Percentiles rank a stretch among this genome's conserved stretches.
Conservation (phyloP, 1,140 invertebrate species). For the Hormaphis cornu region DNA sequence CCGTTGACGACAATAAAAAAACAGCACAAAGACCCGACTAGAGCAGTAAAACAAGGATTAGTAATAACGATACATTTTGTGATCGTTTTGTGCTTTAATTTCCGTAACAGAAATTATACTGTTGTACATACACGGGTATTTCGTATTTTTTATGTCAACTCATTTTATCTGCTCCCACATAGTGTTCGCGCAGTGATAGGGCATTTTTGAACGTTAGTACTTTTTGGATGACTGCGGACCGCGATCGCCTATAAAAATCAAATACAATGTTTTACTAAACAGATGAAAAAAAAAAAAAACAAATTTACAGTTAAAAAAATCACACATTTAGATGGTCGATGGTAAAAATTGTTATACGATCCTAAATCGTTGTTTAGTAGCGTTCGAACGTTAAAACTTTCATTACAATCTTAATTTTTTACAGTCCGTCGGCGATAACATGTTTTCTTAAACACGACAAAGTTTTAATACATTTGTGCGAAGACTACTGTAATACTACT, state of each 20-base stretch:
- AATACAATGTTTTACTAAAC: constrained; percentile 6
- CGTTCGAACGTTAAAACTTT: too few relatives aligned
- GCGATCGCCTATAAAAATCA: background rate
- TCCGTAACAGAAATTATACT: constrained; percentile 7
- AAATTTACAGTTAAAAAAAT: too few relatives aligned
- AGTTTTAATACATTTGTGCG: too few relatives aligned
- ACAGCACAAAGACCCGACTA: constrained; percentile 5
- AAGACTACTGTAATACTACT: too few relatives aligned
- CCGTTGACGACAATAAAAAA: background rate
- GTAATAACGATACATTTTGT: constrained; percentile 23
- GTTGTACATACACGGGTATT: background rate
- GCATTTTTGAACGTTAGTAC: constrained; percentile 15
- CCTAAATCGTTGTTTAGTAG: too few relatives aligned
- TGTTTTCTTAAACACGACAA: too few relatives aligned
- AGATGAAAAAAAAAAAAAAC: background rate
- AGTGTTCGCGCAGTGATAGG: constrained; percentile 24
- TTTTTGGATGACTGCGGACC: background rate
- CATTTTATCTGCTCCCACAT: background rate
- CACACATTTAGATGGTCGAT: too few relatives aligned
- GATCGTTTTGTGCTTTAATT: constrained; percentile 29
- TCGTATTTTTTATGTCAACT: constrained; percentile 8
- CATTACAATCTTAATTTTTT: too few relatives aligned
- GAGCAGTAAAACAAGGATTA: constrained; percentile 24
- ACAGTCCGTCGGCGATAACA: too few relatives aligned
- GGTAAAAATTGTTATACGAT: too few relatives aligned